Conservation (phyloP, 1,140 invertebrate species). For the Drosophila orosa region DNA sequence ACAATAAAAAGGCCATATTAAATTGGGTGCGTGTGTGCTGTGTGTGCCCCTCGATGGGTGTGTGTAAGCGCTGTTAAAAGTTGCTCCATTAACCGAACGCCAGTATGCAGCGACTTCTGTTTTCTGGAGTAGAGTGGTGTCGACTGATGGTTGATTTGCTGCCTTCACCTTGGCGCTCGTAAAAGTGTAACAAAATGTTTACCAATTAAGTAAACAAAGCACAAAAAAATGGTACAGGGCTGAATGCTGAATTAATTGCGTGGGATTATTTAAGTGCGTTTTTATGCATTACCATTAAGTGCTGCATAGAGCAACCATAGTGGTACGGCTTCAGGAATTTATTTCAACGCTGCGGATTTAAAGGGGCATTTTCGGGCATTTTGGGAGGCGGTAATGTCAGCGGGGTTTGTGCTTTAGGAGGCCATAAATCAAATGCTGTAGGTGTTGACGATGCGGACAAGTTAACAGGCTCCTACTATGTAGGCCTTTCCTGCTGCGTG, state of each 20-base stretch:
- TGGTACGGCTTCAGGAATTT: constrained; percentile 40
- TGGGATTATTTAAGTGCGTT: constrained; percentile 79
- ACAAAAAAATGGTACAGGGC: constrained; percentile 32
- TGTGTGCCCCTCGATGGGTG: constrained; percentile 16
- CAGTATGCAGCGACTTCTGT: constrained; percentile 46
- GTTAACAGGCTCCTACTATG: constrained; percentile 48
- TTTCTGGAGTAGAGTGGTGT: constrained; percentile 18
- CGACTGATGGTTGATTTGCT: constrained; percentile 44
- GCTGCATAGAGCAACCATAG: constrained; percentile 41
- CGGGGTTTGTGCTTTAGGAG: constrained; percentile 13
- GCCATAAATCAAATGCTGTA: constrained; percentile 69
- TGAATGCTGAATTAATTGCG: constrained; percentile 75
- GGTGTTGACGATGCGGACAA: constrained; percentile 68
- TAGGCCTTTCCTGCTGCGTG: constrained; percentile 49
- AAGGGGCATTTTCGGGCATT: constrained; percentile 11
- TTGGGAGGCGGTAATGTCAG: neutral
- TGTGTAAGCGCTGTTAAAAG: constrained; percentile 56
- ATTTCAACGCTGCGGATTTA: constrained; percentile 60
- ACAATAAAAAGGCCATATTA: constrained; percentile 77
- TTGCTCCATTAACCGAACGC: constrained; percentile 55
- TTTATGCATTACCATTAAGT: constrained; percentile 82
- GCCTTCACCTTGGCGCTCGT: constrained; percentile 73
- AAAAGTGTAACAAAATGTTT: constrained; percentile 82
- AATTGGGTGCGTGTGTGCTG: constrained; percentile 50
- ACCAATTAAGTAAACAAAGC: constrained; percentile 80